Percentiles rank a stretch among this genome's conserved stretches.
Conservation (phyloP, 2,113 vertebrate species). For the Conger conger region DNA sequence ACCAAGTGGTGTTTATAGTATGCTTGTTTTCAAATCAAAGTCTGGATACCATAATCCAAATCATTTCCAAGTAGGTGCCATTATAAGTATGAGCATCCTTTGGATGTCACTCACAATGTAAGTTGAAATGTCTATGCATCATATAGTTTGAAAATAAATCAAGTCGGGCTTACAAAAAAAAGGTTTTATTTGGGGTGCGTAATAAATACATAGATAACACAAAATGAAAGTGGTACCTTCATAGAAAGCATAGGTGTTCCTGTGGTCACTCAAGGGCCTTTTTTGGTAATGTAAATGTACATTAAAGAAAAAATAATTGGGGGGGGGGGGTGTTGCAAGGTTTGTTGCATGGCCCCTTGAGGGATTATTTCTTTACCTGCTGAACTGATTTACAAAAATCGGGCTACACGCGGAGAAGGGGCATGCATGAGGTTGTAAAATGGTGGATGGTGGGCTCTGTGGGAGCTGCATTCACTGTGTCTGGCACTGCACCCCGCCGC, state of each 20-base stretch:
- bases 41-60: background rate
- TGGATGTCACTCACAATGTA: too few species aligned
- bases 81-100: too few species aligned
- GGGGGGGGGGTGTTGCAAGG: background rate
- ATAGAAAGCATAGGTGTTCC: conserved; percentile 67
- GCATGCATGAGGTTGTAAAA: conserved; percentile 10
- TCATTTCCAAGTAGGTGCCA: too few species aligned
- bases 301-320: conserved; percentile 27
- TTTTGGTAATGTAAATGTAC: conserved; percentile 15
- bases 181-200: background rate
- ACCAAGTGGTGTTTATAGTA: too few species aligned
- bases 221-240: conserved; percentile 57
- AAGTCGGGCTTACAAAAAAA: background rate
- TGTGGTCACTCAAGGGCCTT: conserved; percentile 33
- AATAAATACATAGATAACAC: conserved; percentile 5
- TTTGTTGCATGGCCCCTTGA: conserved; percentile 11
- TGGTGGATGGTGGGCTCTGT: background rate
- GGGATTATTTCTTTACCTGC: background rate
- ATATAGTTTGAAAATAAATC: background rate
- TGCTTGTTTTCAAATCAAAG: background rate
- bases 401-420: conserved; percentile 2
- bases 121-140: too few species aligned
- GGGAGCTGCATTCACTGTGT: conserved; percentile 67
- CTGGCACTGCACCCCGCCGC: conserved; percentile 87
- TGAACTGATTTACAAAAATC: conserved; percentile 24